Evolutionary conservation across 2,888 invertebrate genomes (phyloP), one percentile per base, ranked within the genome.

Genomic region (Exephanes ischioxanthus): DNA sequence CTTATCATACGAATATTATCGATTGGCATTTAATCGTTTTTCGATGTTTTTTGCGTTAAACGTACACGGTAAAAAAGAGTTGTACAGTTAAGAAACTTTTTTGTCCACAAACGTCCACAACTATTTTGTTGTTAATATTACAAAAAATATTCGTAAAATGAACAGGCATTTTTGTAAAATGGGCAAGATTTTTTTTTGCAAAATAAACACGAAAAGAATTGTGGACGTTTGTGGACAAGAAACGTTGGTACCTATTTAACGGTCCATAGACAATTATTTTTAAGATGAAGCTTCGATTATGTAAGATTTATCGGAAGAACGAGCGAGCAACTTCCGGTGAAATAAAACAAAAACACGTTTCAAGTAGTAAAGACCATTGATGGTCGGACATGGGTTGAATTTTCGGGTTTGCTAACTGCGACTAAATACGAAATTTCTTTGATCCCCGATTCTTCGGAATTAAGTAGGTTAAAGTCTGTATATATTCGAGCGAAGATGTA

Each of bases 401-500:
- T 51, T 51, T 66, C n/a, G 22, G 9, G 53, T 77, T 48, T 16
- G 48, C 63, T 51, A 33, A 48, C 33, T 22, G 33, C 19, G 63
- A 51, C 66, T 68, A 79, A 76, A 67, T 61, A 53, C 37, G 71
- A 85, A 16, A 80, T 85, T 83, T 80, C 76, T 85, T 85, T 80
- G 82, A 85, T 83, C 71, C 67, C 41, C 14, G 45, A 53, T 80
- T 80, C 48, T 73, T 51, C 7, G 30, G 58, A 80, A 80, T 80
- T 71, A 83, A 73, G 78, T 79, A 73, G 81, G 70, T 51, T 55
- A 73, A 37, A 16, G 71, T 30, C 55, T 80, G 45, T 82, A 45
- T 76, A 70, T 80, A 72, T 82, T 79, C 67, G 16, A 67, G 45
- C 70, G 67, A 77, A 77, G 77, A 83, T 85, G 85, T 84, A 88